Conservation (phyloP, 2,888 invertebrate species). For the Hirtodrosophila histrioides region DNA sequence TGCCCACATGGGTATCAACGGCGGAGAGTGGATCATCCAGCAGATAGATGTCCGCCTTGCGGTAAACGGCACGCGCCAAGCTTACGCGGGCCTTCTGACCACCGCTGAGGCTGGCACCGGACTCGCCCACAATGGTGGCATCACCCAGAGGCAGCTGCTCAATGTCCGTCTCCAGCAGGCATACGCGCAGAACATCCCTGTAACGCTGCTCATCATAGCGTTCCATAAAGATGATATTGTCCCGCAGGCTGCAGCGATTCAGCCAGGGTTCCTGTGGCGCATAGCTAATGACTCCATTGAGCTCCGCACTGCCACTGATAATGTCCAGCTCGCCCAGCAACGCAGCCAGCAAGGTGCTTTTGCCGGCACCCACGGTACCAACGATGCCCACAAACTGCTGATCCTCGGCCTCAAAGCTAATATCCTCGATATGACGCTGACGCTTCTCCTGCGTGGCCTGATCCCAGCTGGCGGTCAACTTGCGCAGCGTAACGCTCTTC, state of each 20-base stretch:
- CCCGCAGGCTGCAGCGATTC: slow-evolving; percentile 91
- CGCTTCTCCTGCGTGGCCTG: slow-evolving; percentile 67
- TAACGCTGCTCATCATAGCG: slow-evolving; percentile 86
- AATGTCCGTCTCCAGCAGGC: slow-evolving; percentile 88
- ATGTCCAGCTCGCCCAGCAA: slow-evolving; percentile 90
- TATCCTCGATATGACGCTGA: slow-evolving; percentile 72
- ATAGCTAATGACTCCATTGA: slow-evolving; percentile 89
- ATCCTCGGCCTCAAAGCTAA: slow-evolving; percentile 84
- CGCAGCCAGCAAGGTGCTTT: slow-evolving; percentile 89
- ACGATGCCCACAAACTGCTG: slow-evolving; percentile 85
- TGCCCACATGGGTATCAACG: slow-evolving; percentile 90
- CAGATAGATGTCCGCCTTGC: slow-evolving; percentile 90
- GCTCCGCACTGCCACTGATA: slow-evolving; percentile 86
- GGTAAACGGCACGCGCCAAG: slow-evolving; percentile 90
- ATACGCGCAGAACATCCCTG: slow-evolving; percentile 85
- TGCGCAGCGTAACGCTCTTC: slow-evolving; percentile 83
- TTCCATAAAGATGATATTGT: slow-evolving; percentile 96
- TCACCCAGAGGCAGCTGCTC: slow-evolving; percentile 86
- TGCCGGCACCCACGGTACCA: slow-evolving; percentile 91
- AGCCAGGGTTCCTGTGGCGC: slow-evolving; percentile 94
- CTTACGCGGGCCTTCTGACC: slow-evolving; percentile 91
- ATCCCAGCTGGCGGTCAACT: slow-evolving; percentile 86
- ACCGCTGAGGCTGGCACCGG: slow-evolving; percentile 89
- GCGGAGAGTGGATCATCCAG: slow-evolving; percentile 92
- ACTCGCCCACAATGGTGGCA: slow-evolving; percentile 86